Conservation (phyloP, 2,113 vertebrate genomes). For the Rallus limicola region DNA sequence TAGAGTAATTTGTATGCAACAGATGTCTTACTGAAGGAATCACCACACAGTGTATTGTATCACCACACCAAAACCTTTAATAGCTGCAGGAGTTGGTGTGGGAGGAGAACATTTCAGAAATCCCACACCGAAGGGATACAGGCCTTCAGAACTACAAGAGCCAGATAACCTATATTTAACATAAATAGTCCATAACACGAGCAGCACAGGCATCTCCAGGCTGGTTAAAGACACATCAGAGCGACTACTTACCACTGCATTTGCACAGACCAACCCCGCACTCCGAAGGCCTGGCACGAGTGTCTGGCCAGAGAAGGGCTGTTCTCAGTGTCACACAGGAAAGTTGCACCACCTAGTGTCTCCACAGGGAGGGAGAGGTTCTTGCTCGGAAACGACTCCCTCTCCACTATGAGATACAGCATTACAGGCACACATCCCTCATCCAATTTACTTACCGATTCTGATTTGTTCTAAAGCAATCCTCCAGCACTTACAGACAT, state of each 20-base stretch:
- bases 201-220: not conserved
- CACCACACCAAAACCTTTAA: not conserved
- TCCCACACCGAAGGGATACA: not conserved
- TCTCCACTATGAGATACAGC: not conserved
- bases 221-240: not conserved
- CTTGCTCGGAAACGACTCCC: not conserved
- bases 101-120: not conserved
- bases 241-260: not conserved
- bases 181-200: not conserved
- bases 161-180: not conserved
- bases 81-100: not conserved
- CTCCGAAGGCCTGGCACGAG: not conserved
- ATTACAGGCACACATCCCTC: not conserved
- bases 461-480: not conserved
- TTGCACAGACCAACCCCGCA: not conserved
- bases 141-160: not conserved
- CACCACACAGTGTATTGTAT: not conserved
- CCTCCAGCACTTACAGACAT: not conserved
- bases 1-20: not conserved
- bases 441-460: not conserved
- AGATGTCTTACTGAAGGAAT: not conserved
- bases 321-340: not conserved
- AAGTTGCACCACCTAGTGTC: not conserved
- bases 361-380: not conserved
- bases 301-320: not conserved